A percentile compares a stretch with the other conserved stretches of the same genome.
Evolutionary conservation across 2,113 vertebrate genomes (phyloP).

Genomic region (Jaculus jaculus): DNA sequence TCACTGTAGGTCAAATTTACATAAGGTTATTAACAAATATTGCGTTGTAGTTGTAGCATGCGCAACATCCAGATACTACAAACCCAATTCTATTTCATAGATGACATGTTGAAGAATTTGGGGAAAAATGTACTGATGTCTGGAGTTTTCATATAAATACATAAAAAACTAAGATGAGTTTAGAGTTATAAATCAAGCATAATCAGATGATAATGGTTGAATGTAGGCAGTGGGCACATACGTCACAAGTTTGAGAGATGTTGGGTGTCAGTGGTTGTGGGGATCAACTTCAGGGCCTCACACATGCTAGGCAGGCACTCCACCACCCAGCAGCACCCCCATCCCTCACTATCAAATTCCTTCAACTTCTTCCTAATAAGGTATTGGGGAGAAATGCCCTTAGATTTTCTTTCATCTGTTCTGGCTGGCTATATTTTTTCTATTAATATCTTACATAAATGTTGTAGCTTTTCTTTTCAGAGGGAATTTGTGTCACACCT

Average conservation of each 20-base stretch:
- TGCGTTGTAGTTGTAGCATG: background rate
- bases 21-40: background rate
- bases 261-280: background rate
- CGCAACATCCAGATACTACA: background rate
- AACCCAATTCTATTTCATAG: background rate
- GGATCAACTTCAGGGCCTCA: background rate
- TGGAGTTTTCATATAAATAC: background rate
- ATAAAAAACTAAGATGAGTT: background rate
- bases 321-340: background rate
- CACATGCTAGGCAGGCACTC: background rate
- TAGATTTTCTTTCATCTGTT: background rate
- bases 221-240: background rate
- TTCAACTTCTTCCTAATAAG: background rate
- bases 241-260: background rate
- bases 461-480: background rate
- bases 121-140: background rate
- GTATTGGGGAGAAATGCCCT: background rate
- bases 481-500: background rate
- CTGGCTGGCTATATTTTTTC: background rate
- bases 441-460: slow-evolving; percentile 3
- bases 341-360: background rate
- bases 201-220: background rate
- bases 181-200: background rate
- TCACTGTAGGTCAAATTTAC: background rate
- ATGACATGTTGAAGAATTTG: background rate